Base-by-base conservation (phyloP, 2,888 invertebrate species). In the Cephus pulcher region DNA sequence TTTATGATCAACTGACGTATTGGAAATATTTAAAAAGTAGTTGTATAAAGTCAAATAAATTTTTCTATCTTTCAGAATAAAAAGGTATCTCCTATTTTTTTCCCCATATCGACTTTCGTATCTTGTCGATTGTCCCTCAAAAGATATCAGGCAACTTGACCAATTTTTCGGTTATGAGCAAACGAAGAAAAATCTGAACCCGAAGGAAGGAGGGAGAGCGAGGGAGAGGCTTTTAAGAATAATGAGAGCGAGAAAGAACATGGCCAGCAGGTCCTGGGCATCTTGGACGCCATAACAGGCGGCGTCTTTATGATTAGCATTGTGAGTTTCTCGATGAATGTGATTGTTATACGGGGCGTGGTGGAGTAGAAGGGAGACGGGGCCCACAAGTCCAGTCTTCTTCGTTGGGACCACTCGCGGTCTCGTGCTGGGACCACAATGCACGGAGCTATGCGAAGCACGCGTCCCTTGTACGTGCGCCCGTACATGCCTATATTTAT, bases 301-400 rank as follows among this genome's bases (percentile, higher is more conserved):
- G 90, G 91, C 89, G 90, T 91, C 90, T 91, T 90, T 90, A 90
- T 89, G 91, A 91, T 91, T 91, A 91, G 90, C 90, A 91, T 91
- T 90, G 90, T 89, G 89, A 86, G 88, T 85, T 82, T 75, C 86
- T 85, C 89, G 89, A 90, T 91, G 91, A 91, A 91, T 91, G 90
- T 90, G 90, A 91, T 91, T 90, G 90, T 91, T 90, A 90, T 90
- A 87, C 87, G 88, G 87, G 77, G 86, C 88, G 84, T 80, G 82
- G 83, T 82, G 80, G 80, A 77, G 75, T 80, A 81, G 74, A 69
- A 71, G 70, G n/a, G 34, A 40, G 56, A 73, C 30, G 76, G 82
- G 76, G 79, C 75, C 79, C 80, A 81, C 83, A 80, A 56, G 56
- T 56, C 56, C 56, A 15, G 56, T 56, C 56, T 56, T 23, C 56